A percentile compares a stretch with the other conserved stretches of the same genome.
Evolutionary conservation across 1,140 invertebrate species (phyloP).

Genomic region (Drosophila yakuba): DNA sequence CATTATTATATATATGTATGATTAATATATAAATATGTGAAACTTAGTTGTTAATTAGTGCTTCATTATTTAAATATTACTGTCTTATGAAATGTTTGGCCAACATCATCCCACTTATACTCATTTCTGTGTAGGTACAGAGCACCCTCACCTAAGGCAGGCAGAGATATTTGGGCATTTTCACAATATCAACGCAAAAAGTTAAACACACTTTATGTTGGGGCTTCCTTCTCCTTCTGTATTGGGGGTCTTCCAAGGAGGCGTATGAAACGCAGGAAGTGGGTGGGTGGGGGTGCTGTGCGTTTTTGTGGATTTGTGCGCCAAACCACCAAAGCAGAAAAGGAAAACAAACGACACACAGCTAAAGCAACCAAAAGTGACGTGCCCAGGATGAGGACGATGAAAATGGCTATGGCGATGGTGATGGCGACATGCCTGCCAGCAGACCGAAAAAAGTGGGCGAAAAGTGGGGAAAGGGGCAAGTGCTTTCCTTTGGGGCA

Average conservation of each 20-base stretch:
- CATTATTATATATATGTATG: too few relatives aligned
- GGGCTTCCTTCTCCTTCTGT: constrained; percentile 14
- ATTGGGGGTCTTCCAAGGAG: constrained; percentile 35
- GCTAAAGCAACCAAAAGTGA: constrained; percentile 70
- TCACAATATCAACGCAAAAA: constrained; percentile 48
- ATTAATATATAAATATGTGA: too few relatives aligned
- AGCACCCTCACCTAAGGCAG: constrained; percentile 56
- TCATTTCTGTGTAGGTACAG: constrained; percentile 1
- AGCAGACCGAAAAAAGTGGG: constrained; percentile 33
- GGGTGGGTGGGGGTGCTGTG: constrained; percentile 19
- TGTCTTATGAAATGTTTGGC: too few relatives aligned
- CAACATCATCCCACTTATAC: too few relatives aligned
- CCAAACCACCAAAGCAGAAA: constrained; percentile 57
- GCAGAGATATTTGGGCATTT: constrained; percentile 66
- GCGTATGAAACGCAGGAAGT: constrained; percentile 1
- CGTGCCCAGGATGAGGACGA: constrained; percentile 66
- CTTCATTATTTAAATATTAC: too few relatives aligned
- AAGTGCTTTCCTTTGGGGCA: constrained; percentile 4
- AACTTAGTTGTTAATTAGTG: too few relatives aligned
- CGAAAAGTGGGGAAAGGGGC: constrained; percentile 22
- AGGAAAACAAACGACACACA: constrained; percentile 65
- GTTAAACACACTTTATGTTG: constrained; percentile 80
- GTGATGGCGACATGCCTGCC: constrained; percentile 56
- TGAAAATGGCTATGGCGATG: constrained; percentile 17
- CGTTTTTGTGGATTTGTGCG: constrained; percentile 57